These are phyloP conservation scores for Lobophora halterata DNA, from an alignment of 2,888 invertebrate genomes.

Conservation along the genomic window DNA sequence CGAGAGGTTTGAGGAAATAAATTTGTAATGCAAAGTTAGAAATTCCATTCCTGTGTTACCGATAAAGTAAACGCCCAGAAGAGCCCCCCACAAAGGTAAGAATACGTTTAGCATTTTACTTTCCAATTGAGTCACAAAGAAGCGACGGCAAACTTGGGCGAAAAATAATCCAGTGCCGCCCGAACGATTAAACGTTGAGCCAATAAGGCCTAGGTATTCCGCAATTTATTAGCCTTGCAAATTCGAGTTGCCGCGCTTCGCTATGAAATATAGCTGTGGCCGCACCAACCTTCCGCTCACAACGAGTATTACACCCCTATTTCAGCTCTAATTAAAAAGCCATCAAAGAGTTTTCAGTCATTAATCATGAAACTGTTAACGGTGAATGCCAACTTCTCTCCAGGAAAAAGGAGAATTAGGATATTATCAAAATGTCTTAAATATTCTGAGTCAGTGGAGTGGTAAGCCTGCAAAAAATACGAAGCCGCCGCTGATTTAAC, in stretches of 20 bases:
- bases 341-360: conserved; percentile 81
- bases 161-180: conserved; percentile 66
- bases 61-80: conserved; percentile 70
- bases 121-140: conserved; percentile 57
- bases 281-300: conserved; percentile 64
- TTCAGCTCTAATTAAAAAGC: conserved; percentile 82
- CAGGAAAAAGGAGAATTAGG: conserved; percentile 71
- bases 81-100: conserved; percentile 61
- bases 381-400: conserved; percentile 73
- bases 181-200: conserved; percentile 68
- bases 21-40: conserved; percentile 80
- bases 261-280: conserved; percentile 76
- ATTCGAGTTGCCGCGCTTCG: conserved; percentile 63
- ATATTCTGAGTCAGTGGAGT: conserved; percentile 73
- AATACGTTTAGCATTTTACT: conserved; percentile 67
- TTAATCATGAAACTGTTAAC: conserved; percentile 81
- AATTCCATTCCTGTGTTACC: conserved; percentile 74
- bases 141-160: conserved; percentile 48
- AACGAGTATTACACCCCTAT: conserved; percentile 74
- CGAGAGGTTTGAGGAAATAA: conserved; percentile 66
- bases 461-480: conserved; percentile 66
- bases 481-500: conserved; percentile 59
- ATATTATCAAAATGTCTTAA: conserved; percentile 76
- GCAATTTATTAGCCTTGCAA: conserved; percentile 81
- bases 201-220: conserved; percentile 78